Conservation (phyloP, 2,797 vertebrate species). For the Helostoma temminkii region DNA sequence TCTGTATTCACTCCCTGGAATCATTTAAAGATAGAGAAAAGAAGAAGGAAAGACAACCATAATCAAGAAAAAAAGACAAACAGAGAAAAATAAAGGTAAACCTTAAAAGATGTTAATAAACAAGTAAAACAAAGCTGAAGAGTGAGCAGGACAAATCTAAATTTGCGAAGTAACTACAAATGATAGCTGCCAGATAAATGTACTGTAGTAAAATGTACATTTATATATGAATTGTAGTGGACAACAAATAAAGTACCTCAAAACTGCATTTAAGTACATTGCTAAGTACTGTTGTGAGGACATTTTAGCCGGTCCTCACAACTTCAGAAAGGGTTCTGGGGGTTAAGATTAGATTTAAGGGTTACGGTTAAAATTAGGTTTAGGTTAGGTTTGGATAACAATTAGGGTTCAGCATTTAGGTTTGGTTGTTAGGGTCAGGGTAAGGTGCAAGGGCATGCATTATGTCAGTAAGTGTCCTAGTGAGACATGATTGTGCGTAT, state of each 20-base stretch:
- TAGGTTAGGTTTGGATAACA: too few species aligned
- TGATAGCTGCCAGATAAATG: neutral
- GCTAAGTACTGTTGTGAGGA: neutral
- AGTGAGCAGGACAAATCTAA: neutral
- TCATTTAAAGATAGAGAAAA: neutral
- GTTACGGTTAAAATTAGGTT: too few species aligned
- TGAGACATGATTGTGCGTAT: slow-evolving; percentile 50
- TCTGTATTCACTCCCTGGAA: too few species aligned
- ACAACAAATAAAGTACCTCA: neutral
- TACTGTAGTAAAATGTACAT: neutral
- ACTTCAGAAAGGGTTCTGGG: too few species aligned
- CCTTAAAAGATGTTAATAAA: neutral
- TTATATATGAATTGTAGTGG: too few species aligned
- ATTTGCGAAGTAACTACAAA: neutral
- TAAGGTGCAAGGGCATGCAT: too few species aligned
- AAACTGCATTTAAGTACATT: neutral
- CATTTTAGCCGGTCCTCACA: too few species aligned
- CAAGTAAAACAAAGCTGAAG: neutral
- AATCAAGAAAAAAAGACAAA: neutral
- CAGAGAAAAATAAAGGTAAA: neutral
- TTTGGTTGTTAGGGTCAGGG: too few species aligned
- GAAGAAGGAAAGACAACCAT: neutral
- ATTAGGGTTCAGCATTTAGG: too few species aligned
- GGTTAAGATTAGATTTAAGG: too few species aligned
- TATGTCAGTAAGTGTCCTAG: too few species aligned